Base-by-base conservation (phyloP, 2,888 invertebrate genomes). In the Electrophaes corylata region DNA sequence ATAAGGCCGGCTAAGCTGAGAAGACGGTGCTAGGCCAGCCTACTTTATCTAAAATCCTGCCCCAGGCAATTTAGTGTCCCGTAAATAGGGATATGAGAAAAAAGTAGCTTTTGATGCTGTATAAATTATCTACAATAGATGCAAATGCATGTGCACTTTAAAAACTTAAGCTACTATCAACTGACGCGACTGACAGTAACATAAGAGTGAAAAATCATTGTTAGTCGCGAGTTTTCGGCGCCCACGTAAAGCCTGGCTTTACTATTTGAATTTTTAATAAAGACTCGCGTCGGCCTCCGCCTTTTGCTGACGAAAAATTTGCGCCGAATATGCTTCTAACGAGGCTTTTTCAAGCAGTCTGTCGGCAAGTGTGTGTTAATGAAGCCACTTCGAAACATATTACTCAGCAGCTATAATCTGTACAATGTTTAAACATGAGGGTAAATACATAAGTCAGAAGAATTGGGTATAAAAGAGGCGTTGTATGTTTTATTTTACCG, bases 231-330 rank as follows among this genome's bases (percentile, higher is more conserved):
- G 16, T 29, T 44, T 11, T 31, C 12, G 14, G 8, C 14, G 20
- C 11, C 12, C 16, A 49, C n/a, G n/a, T n/a, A n/a, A n/a, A 49
- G 12, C 12, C 19, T 12, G 46, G 14, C 51, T 43, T 51, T 41
- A 65, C 64, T 70, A 74, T 79, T 78, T 81, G 76, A 80, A 81
- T 79, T 81, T 81, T 80, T 81, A 77, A 81, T 79, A 78, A 75
- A 76, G 71, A 61, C 65, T 56, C 64, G 65, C 67, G 70, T 71
- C 69, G 70, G 65, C 65, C 69, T 65, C 64, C 65, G 56, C 69
- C 64, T 67, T 75, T 76, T 69, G 67, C 57, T 60, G 63, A 60
- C 65, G 66, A 71, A 75, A 73, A 70, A 73, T 65, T 70, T 70
- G 65, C 73, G 67, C 53, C 52, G 70, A 77, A 78, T 75, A 76